Evolutionary conservation across 2,888 invertebrate species (phyloP), one percentile per base, ranked within the genome.

Genomic region (Xanthia togata): DNA sequence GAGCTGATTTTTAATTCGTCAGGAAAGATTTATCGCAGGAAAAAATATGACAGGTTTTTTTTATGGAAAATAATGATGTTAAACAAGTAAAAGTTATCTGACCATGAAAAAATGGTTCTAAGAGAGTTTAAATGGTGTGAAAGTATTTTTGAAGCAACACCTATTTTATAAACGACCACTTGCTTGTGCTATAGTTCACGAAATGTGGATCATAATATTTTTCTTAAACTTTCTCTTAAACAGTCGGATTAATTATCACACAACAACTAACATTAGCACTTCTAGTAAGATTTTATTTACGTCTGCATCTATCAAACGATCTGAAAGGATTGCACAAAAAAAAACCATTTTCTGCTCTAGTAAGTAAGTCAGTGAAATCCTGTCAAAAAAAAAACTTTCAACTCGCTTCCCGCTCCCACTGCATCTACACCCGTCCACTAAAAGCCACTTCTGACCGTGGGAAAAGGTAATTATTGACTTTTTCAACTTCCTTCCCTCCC

Each of bases 391-490:
- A 31, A 31, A 31, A 2, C 2, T 31, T 14, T 3, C 4, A 67
- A 80, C 69, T 31, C 88, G 73, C 87, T 80, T 1, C 4, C n/a
- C 81, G 70, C 82, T 73, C 0, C 0, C 68, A 79, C 31, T 70
- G n/a, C 2, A 60, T 17, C 88, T 86, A 76, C 84, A 78, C 65
- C 78, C 87, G 88, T 87, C 87, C 90, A 92, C 90, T 91, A 89
- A 91, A 93, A 92, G 92, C 89, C 93, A 93, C 92, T 93, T 90
- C 92, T 90, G 93, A 92, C 93, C 94, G 92, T 93, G 93, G 92
- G 93, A 92, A 93, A 93, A 95, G 94, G 95, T 94, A 95, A 94
- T 95, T 95, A 95, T 95, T 95, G 95, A 95, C 94, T 95, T 94
- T 94, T 94, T 92, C 93, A 94, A 94, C 93, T 93, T 88, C 89